Conservation (phyloP, 2,113 vertebrate genomes). For the Catharus minimus region DNA sequence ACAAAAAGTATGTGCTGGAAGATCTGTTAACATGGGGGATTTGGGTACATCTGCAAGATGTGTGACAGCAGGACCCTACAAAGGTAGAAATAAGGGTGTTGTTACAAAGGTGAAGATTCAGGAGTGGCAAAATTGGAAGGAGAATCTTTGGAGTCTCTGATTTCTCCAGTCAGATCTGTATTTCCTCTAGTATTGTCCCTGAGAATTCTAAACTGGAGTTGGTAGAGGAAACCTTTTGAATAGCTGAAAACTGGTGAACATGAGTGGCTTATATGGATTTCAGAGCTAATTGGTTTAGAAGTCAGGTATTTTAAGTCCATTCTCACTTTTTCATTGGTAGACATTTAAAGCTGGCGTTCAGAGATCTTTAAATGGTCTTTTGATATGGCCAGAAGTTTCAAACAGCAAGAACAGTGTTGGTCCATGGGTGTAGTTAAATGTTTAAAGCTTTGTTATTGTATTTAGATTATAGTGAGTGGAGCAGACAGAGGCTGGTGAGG, state of each 20-base stretch:
- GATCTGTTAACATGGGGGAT: rapidly evolving
- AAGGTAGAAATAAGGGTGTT: neutral
- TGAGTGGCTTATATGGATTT: neutral
- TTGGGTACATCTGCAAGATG: neutral
- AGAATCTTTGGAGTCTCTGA: neutral
- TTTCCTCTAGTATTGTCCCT: neutral
- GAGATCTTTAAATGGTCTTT: neutral
- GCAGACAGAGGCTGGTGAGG: constrained; percentile 85
- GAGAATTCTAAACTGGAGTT: neutral
- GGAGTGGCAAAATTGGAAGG: neutral
- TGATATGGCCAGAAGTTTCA: neutral
- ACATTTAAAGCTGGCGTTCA: neutral
- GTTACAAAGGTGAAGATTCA: neutral
- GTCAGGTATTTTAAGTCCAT: neutral
- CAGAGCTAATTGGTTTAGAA: neutral
- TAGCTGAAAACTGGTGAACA: neutral
- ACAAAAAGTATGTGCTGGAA: constrained; percentile 72
- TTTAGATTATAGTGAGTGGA: constrained; percentile 86
- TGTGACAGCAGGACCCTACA: neutral
- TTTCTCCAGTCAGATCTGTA: neutral
- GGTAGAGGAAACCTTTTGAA: neutral
- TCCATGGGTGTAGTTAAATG: neutral
- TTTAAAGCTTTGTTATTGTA: neutral
- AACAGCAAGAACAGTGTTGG: neutral
- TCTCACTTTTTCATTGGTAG: neutral